phyloP scores from a whole-genome alignment of 2,888 invertebrate genomes.

The Petrolisthes manimaculis region DNA sequence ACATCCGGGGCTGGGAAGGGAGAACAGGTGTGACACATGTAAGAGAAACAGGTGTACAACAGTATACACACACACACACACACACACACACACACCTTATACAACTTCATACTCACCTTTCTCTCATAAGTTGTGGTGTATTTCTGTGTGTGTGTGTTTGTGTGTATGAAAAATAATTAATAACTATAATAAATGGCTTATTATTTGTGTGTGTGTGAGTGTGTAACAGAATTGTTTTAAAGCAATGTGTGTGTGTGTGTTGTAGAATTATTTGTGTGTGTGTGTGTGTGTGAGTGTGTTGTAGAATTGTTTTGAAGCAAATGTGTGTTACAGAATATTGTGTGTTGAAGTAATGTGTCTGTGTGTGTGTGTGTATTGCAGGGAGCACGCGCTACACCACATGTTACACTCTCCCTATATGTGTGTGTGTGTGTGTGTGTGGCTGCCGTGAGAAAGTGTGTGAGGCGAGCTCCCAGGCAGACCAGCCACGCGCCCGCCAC shows the following conservation, averaged over 20 bases:
- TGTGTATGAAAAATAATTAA: not conserved
- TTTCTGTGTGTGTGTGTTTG: not conserved
- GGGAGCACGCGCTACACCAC: not conserved
- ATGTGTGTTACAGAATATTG: no score
- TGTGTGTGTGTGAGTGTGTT: not conserved
- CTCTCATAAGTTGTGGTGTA: not conserved
- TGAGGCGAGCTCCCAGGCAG: slow-evolving; percentile 24
- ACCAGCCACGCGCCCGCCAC: slow-evolving; percentile 26
- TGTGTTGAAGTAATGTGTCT: not conserved
- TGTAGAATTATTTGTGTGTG: not conserved
- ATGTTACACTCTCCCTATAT: not conserved
- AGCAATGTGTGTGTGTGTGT: slow-evolving; percentile 1
- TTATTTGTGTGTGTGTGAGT: not conserved
- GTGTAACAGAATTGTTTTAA: not conserved
- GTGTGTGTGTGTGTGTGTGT: not conserved
- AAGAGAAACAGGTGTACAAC: no score
- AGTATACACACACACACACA: no score
- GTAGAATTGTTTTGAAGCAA: no score
- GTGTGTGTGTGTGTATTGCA: not conserved
- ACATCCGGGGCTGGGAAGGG: no score
- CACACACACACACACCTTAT: no score
- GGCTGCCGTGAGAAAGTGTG: not conserved
- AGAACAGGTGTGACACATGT: no score
- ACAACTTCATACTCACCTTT: no score
- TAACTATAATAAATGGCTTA: not conserved